Conservation (phyloP, 53 echinoderm and acorn worm genomes). For the Patiria pectinifera region DNA sequence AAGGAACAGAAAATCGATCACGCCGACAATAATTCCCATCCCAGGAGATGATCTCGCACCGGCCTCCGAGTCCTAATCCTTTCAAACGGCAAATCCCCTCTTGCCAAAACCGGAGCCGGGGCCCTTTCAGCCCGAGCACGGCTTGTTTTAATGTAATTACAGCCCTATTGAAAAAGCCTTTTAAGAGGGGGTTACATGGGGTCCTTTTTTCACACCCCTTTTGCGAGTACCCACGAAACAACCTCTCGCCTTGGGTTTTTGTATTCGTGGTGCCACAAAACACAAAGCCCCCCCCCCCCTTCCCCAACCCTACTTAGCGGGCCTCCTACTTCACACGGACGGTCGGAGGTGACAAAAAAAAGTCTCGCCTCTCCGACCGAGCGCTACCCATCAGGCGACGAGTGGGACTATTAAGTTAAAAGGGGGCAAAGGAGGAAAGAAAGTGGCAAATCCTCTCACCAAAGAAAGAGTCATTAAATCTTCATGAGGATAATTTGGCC, state of each 20-base stretch:
- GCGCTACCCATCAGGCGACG: background rate
- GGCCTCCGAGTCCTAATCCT: background rate
- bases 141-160: conserved; percentile 65
- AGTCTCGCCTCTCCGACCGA: background rate
- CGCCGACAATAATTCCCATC: conserved; percentile 7
- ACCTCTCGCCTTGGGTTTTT: conserved; percentile 5
- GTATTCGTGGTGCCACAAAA: background rate
- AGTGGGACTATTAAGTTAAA: background rate
- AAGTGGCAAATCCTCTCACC: background rate
- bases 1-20: conserved; percentile 18
- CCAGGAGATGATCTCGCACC: background rate
- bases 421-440: background rate
- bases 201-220: conserved; percentile 13
- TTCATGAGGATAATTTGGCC: conserved; percentile 36
- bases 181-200: background rate
- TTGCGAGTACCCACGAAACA: background rate
- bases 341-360: conserved; percentile 25
- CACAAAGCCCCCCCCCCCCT: conserved; percentile 7
- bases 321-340: conserved; percentile 21
- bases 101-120: background rate
- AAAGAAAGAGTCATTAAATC: conserved; percentile 15
- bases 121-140: conserved; percentile 17
- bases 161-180: conserved; percentile 29
- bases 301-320: background rate
- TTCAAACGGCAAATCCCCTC: conserved; percentile 41